phyloP scores from a whole-genome alignment of 2,888 invertebrate species.

The Ephialtes manifestator region DNA sequence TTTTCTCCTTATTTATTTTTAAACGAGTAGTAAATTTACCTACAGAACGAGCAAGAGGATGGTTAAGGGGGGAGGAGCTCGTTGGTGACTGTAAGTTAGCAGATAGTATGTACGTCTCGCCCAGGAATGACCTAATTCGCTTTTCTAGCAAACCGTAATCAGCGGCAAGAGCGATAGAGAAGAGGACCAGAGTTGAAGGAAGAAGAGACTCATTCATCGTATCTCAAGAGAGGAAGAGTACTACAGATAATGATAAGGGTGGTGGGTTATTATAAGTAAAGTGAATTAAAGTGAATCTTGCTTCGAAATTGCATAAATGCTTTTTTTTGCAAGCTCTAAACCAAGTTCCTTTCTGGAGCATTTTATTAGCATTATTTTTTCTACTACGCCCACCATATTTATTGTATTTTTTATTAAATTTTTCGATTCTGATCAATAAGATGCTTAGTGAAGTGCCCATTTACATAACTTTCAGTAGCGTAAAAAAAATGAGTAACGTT shows the following conservation, averaged over 20 bases:
- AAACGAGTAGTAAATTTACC: conserved; percentile 37
- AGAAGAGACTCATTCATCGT: not conserved
- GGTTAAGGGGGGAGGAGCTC: conserved; percentile 41
- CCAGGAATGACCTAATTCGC: conserved; percentile 73
- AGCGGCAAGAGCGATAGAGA: conserved; percentile 24
- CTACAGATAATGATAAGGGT: conserved; percentile 39
- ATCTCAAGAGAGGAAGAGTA: conserved; percentile 49
- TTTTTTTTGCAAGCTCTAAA: not conserved
- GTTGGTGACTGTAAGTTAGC: conserved; percentile 27
- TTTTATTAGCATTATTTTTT: not conserved
- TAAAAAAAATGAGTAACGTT: too few relatives aligned
- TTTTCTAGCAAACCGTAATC: conserved; percentile 69
- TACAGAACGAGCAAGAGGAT: conserved; percentile 36
- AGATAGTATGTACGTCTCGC: conserved; percentile 57
- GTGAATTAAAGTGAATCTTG: conserved; percentile 47
- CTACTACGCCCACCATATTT: too few relatives aligned
- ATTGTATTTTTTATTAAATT: too few relatives aligned
- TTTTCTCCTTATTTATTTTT: too few relatives aligned
- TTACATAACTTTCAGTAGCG: too few relatives aligned
- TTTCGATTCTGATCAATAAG: too few relatives aligned
- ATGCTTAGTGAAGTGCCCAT: too few relatives aligned
- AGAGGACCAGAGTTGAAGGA: conserved; percentile 49
- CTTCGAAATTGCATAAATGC: conserved; percentile 23
- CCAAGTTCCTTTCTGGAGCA: not conserved
- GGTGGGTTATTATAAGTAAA: conserved; percentile 36